These are phyloP conservation scores for Brienomyrus longianalis DNA, from an alignment of 2,113 vertebrate genomes.

Conservation along the genomic window DNA sequence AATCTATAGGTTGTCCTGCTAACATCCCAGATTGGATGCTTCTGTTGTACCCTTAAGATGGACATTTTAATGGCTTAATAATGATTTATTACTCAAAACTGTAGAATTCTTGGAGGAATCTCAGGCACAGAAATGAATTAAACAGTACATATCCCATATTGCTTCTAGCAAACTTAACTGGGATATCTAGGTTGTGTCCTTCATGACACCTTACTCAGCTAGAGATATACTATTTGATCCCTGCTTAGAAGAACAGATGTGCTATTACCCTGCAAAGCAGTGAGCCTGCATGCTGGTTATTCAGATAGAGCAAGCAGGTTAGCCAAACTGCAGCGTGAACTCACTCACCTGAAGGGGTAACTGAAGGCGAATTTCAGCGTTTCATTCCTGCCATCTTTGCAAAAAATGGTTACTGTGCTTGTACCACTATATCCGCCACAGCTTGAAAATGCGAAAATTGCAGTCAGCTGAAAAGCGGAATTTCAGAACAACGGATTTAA, in stretches of 20 bases:
- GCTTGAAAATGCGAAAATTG: conserved; percentile 78
- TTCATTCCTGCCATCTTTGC: conserved; percentile 52
- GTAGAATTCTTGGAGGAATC: neutral
- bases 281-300: neutral
- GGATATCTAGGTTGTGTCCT: neutral
- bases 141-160: neutral
- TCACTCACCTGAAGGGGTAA: conserved; percentile 85
- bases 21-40: neutral
- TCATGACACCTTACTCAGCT: neutral
- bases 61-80: neutral
- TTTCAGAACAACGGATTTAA: neutral
- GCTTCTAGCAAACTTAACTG: neutral
- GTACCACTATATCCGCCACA: conserved; percentile 76
- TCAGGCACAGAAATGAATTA: neutral
- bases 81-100: neutral
- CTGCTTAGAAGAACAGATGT: neutral
- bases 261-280: neutral
- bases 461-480: conserved; percentile 64
- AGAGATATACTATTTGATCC: neutral
- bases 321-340: neutral
- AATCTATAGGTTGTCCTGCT: neutral
- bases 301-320: neutral
- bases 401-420: conserved; percentile 67
- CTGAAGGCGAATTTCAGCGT: conserved; percentile 66
- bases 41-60: neutral